Evolutionary conservation across 2,113 vertebrate genomes (phyloP).

Genomic region (Clarias magur): DNA sequence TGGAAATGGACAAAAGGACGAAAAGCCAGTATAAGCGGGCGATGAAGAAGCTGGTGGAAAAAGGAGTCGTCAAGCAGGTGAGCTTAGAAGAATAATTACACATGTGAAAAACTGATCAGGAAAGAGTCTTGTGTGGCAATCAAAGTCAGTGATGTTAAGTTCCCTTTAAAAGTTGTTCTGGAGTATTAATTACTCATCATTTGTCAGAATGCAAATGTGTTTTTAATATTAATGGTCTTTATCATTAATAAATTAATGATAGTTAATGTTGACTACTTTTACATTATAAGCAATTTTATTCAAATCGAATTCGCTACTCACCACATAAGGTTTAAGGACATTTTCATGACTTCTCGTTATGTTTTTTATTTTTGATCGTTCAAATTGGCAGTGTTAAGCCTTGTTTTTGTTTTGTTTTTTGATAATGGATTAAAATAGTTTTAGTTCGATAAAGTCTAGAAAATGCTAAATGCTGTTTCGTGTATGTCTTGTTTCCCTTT

Average conservation of each 20-base stretch:
- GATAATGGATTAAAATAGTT: not conserved
- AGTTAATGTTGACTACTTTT: no score
- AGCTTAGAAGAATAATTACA: not conserved
- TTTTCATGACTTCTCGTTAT: no score
- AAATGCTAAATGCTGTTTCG: not conserved
- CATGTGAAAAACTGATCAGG: not conserved
- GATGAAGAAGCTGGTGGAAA: slow-evolving; percentile 89
- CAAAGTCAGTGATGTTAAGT: not conserved
- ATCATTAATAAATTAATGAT: no score
- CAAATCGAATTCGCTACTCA: not conserved
- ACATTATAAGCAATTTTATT: no score
- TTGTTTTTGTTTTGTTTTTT: not conserved
- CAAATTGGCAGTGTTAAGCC: not conserved
- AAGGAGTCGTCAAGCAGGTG: slow-evolving; percentile 92
- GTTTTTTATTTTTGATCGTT: not conserved
- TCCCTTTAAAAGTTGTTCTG: not conserved
- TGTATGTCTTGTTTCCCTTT: not conserved
- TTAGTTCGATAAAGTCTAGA: not conserved
- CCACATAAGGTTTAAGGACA: not conserved
- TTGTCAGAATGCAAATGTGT: not conserved
- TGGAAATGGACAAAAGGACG: slow-evolving; percentile 88
- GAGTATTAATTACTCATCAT: not conserved
- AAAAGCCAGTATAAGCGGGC: slow-evolving; percentile 92
- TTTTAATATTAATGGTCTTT: not conserved
- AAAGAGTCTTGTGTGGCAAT: no score